These are phyloP conservation scores for Herpailurus yagouaroundi DNA, from an alignment of 2,113 vertebrate genomes.

Conservation along the genomic window DNA sequence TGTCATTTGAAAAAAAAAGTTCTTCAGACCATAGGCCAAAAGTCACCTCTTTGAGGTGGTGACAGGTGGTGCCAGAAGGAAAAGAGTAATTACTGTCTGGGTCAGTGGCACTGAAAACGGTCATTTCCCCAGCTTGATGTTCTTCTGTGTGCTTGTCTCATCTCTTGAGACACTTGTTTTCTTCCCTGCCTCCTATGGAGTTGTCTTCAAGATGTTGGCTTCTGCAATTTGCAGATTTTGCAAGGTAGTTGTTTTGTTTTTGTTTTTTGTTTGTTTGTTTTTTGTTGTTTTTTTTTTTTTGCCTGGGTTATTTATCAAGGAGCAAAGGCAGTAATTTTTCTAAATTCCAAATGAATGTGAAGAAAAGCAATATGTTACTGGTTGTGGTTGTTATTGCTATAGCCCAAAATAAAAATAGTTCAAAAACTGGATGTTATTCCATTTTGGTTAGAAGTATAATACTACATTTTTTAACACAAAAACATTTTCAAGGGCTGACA, in stretches of 20 bases:
- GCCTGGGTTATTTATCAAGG: background rate
- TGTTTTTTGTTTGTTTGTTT: too few species aligned
- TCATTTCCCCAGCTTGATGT: background rate
- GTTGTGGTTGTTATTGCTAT: background rate
- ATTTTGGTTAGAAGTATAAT: background rate
- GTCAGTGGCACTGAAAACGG: background rate
- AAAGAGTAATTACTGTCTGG: background rate
- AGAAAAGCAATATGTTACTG: background rate
- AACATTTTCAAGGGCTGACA: background rate
- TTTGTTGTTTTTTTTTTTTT: background rate
- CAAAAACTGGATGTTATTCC: background rate
- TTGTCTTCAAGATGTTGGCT: background rate
- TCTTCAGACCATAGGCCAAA: background rate
- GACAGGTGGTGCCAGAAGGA: background rate
- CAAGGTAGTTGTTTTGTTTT: background rate
- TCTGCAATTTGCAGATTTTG: background rate
- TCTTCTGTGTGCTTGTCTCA: background rate
- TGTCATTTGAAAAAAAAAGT: constrained; percentile 53
- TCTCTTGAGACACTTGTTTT: background rate
- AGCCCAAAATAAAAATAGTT: background rate
- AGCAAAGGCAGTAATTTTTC: background rate
- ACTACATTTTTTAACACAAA: background rate
- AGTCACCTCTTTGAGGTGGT: background rate
- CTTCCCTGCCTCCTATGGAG: background rate
- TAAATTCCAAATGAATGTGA: background rate